Conservation (phyloP, 2,888 invertebrate genomes). For the Chydorus sphaericus region DNA sequence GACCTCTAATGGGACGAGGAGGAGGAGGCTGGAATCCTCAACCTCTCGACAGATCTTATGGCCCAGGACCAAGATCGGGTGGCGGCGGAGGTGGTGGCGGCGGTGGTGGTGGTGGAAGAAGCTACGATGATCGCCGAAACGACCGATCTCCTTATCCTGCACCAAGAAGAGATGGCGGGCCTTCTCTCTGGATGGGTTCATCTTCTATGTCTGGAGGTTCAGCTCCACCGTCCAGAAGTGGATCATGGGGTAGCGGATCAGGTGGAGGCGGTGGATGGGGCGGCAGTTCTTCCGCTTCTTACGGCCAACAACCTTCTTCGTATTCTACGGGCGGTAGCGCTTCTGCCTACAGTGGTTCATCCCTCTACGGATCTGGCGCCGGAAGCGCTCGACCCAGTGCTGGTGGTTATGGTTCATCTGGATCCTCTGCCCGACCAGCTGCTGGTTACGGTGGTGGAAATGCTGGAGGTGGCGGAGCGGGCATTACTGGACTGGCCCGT, state of each 20-base stretch:
- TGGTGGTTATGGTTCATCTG: not conserved
- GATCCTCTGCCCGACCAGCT: not conserved
- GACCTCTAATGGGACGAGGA: not conserved
- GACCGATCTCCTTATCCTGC: not conserved
- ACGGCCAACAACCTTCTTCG: not conserved
- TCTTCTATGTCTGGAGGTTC: not conserved
- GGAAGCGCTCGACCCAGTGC: not conserved
- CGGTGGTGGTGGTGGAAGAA: slow-evolving; percentile 23
- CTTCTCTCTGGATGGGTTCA: not conserved
- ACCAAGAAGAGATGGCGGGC: not conserved
- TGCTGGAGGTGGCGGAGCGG: not conserved
- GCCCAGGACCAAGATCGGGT: slow-evolving; percentile 18
- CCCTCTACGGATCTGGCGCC: not conserved
- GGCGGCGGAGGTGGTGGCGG: slow-evolving; percentile 19
- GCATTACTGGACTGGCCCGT: not conserved
- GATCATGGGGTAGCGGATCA: not conserved
- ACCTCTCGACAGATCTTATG: not conserved
- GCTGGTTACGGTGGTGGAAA: not conserved
- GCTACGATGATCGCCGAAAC: slow-evolving; percentile 27
- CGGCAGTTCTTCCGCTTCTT: not conserved
- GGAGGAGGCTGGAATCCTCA: not conserved
- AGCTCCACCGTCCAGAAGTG: not conserved
- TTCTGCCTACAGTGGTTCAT: not conserved
- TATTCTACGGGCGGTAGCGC: not conserved
- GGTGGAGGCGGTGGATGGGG: not conserved